These are phyloP conservation scores for Thomomys bottae DNA, from an alignment of 2,113 vertebrate species.

Conservation along the genomic window DNA sequence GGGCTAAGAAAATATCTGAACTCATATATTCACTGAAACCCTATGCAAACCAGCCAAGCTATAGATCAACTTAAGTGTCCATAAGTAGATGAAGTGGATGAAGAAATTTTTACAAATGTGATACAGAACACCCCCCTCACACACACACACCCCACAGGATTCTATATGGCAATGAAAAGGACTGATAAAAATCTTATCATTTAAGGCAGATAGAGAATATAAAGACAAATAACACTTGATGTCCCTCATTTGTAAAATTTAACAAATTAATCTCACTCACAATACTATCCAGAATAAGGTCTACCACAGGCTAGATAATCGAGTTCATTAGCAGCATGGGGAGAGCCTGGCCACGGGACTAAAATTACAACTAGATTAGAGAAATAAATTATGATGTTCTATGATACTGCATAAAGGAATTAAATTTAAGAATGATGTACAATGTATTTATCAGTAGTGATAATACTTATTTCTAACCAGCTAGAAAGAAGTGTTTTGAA, in stretches of 20 bases:
- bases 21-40: not conserved
- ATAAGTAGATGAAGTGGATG: not conserved
- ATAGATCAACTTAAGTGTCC: not conserved
- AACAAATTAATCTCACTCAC: not conserved
- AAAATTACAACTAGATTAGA: not conserved
- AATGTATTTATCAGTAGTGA: not conserved
- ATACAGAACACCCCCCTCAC: too few relatives aligned
- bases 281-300: not conserved
- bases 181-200: not conserved
- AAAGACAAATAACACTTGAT: not conserved
- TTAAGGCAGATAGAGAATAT: not conserved
- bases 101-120: not conserved
- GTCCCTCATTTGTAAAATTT: not conserved
- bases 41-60: not conserved
- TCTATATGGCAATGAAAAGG: not conserved
- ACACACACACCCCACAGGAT: not conserved
- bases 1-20: not conserved
- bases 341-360: not conserved
- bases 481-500: not conserved
- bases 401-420: too few relatives aligned
- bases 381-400: not conserved
- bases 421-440: too few relatives aligned
- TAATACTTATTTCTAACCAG: not conserved
- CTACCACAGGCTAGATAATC: not conserved
- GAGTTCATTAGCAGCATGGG: accelerated